These are phyloP conservation scores for Drosophila hamatofila DNA, from an alignment of 2,888 invertebrate genomes.

Conservation along the genomic window DNA sequence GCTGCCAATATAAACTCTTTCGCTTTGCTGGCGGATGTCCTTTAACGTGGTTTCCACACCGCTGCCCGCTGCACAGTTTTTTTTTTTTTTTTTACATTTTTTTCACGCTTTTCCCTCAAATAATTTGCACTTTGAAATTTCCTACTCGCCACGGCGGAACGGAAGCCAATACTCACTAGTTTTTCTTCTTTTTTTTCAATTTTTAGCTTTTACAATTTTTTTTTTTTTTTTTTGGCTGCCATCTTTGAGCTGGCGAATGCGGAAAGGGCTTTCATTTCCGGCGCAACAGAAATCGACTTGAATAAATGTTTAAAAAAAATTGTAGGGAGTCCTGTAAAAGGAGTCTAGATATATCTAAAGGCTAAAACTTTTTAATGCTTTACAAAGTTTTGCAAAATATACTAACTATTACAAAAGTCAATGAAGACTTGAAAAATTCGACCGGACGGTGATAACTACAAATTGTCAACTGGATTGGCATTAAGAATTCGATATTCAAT, in stretches of 20 bases:
- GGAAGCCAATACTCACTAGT: slow-evolving; percentile 71
- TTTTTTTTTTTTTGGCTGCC: slow-evolving; percentile 47
- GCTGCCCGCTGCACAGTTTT: slow-evolving; percentile 67
- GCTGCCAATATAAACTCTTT: slow-evolving; percentile 69
- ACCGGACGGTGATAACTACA: too few species aligned
- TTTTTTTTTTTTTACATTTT: slow-evolving; percentile 35
- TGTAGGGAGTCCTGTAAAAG: not conserved
- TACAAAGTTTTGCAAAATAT: not conserved
- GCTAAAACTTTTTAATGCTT: too few species aligned
- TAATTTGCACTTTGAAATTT: slow-evolving; percentile 81
- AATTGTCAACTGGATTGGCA: not conserved
- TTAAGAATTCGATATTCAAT: too few species aligned
- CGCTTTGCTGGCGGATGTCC: slow-evolving; percentile 80
- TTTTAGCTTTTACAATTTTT: slow-evolving; percentile 26
- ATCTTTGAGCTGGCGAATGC: slow-evolving; percentile 72
- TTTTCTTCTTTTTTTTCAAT: slow-evolving; percentile 34
- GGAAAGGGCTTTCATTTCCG: slow-evolving; percentile 84
- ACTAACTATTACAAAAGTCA: not conserved
- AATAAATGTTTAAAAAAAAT: slow-evolving; percentile 12
- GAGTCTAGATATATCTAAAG: not conserved
- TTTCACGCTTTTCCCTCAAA: slow-evolving; percentile 70
- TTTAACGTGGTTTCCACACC: slow-evolving; percentile 77
- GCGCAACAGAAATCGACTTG: slow-evolving; percentile 43
- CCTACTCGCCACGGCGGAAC: slow-evolving; percentile 57
- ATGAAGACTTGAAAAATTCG: too few species aligned